phyloP scores from a whole-genome alignment of 2,888 invertebrate genomes.

The Penaeus monodon region DNA sequence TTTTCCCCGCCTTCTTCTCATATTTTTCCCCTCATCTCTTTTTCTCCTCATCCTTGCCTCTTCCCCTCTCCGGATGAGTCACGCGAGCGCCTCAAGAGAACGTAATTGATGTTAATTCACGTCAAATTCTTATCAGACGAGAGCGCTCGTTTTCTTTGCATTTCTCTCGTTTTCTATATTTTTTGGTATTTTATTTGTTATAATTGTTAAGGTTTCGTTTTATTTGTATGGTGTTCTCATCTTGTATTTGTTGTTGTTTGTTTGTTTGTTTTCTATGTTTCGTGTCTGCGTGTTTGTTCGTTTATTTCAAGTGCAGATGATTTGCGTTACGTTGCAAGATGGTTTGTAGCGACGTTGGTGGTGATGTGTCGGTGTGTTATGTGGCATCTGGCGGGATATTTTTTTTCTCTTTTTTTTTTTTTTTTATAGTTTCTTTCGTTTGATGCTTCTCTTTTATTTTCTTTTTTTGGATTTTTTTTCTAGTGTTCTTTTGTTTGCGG shows the following conservation, averaged over 20 bases:
- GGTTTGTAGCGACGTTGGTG: neutral
- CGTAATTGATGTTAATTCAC: no score
- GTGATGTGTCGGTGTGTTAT: no score
- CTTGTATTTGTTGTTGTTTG: no score
- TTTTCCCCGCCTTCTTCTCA: neutral
- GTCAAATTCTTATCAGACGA: neutral
- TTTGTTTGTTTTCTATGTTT: no score
- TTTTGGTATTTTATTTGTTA: neutral
- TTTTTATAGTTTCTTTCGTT: neutral
- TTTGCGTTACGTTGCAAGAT: no score
- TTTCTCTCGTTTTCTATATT: neutral
- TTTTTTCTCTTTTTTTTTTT: neutral
- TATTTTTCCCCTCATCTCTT: neutral
- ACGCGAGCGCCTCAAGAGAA: no score
- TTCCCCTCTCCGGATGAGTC: neutral
- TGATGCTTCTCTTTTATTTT: neutral
- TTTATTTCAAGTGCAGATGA: no score
- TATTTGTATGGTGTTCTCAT: neutral
- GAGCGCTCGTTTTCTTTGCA: neutral
- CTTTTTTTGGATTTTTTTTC: neutral
- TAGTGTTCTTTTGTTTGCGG: neutral
- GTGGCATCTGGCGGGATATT: neutral
- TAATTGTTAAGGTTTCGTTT: neutral
- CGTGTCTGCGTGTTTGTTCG: no score
- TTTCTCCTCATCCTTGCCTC: neutral